Base-by-base conservation (phyloP, 2,797 vertebrate species). In the Aselliscus stoliczkanus region DNA sequence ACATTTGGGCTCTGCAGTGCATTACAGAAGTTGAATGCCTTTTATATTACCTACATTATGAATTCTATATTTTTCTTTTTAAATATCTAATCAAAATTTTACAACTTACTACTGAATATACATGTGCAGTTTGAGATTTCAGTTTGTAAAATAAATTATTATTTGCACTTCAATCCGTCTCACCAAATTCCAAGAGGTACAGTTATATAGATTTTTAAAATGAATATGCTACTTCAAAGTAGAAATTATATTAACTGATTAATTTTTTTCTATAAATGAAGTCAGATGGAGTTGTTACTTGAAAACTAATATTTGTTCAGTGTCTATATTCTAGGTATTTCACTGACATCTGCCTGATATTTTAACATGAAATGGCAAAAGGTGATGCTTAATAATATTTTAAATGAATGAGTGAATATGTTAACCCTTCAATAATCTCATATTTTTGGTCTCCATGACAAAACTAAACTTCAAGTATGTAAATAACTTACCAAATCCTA, bases 41-140 rank as follows among this genome's bases (percentile, higher is more conserved):
- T 97, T 93, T 93, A 82, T 96, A 91, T 93, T 92, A 75, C 14
- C 54, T 76, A 60, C 0, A 79, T 85, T 88, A 62, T 56, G 4
- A 9, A 80, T 87, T 91, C 25, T 21, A 1, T 39, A 62, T 31
- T 76, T 94, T 80, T 79, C 4, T 90, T 87, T 85, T 79, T 65
- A n/a, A 39, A 85, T 89, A 75, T 47, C 20, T 25, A 52, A 86
- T 25, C 31, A 81, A 75, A 50, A 18, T 82, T 84, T 69, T 93
- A 94, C 5, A 37, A 11, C 4, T 67, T 89, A 54, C 10, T 89
- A 52, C 23, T 64, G 13, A 52, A 58, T 93, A 50, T 34, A 76
- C 7, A 52, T 29, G 18, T 47, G 29, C 0, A 62, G 7, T 2
- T 60, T 37, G 31, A 44, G 23, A 69, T 85, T 89, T 67, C 52